Evolutionary conservation across 2,797 vertebrate genomes (phyloP).

Genomic region (Brotula barbata): DNA sequence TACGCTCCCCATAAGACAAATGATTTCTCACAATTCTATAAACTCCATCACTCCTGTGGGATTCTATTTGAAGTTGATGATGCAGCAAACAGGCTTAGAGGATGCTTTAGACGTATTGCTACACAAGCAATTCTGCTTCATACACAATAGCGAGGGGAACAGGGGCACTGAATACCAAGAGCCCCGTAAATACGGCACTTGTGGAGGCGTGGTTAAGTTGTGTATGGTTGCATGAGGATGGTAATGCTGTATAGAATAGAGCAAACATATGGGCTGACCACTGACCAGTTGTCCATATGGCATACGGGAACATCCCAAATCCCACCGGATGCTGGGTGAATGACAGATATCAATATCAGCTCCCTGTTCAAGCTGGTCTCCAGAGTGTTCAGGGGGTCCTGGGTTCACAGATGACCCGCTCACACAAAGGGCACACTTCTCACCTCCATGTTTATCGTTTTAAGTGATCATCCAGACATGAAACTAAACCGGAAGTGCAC

Average conservation of each 20-base stretch:
- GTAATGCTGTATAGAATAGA: no score
- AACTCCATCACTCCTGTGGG: conserved; percentile 13
- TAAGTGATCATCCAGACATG: conserved; percentile 34
- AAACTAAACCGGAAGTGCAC: conserved; percentile 37
- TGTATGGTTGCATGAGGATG: no score
- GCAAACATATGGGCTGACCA: conserved; percentile 7
- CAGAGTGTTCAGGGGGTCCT: background rate
- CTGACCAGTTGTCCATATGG: conserved; percentile 6
- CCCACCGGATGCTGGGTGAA: conserved; percentile 38
- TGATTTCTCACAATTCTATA: conserved; percentile 4
- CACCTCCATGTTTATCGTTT: conserved; percentile 30
- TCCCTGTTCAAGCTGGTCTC: conserved; percentile 27
- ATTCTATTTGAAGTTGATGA: conserved; percentile 14
- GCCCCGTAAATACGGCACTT: no score
- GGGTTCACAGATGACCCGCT: conserved; percentile 12
- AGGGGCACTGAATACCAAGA: conserved; percentile 29
- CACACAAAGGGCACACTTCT: conserved; percentile 50
- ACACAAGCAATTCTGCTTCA: conserved; percentile 10
- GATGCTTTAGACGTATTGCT: conserved; percentile 8
- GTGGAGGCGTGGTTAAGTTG: no score
- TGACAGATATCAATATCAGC: conserved; percentile 44
- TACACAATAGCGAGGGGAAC: conserved; percentile 32
- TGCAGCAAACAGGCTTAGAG: conserved; percentile 16
- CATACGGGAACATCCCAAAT: conserved; percentile 23
- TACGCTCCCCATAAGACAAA: background rate